A percentile compares a stretch with the other conserved stretches of the same genome.
phyloP scores from a whole-genome alignment of 2,113 vertebrate species.

The Chroicocephalus ridibundus region DNA sequence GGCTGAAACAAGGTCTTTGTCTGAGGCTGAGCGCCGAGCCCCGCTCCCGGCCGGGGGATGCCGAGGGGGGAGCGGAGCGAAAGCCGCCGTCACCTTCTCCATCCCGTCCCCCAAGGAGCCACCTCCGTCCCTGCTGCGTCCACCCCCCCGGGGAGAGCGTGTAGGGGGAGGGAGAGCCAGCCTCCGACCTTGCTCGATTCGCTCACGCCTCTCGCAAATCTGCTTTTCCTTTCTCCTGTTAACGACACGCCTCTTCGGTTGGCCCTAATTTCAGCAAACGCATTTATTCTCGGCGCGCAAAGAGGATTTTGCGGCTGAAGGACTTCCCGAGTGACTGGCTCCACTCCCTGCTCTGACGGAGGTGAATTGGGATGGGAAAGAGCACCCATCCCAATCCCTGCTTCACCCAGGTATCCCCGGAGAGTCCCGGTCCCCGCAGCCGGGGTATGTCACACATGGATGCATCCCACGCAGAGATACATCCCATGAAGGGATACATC shows the following conservation, averaged over 20 bases:
- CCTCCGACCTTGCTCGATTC: background rate
- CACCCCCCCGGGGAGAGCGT: accelerated
- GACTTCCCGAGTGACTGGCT: background rate
- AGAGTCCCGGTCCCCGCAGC: accelerated
- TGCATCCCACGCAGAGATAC: background rate
- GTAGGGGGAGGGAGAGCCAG: background rate
- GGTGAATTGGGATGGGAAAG: background rate
- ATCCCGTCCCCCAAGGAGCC: background rate
- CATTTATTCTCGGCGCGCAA: background rate
- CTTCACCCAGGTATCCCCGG: background rate
- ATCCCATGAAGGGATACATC: background rate
- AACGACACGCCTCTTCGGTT: background rate
- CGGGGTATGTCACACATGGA: background rate
- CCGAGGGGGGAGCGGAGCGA: background rate
- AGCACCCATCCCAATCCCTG: background rate
- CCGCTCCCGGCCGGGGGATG: background rate
- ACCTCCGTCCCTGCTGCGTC: background rate
- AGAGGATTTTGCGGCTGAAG: background rate
- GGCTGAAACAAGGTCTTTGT: background rate
- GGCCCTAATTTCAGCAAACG: background rate
- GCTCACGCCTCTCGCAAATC: background rate
- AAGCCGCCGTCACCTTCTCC: background rate
- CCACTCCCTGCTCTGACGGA: background rate
- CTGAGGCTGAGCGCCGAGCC: background rate
- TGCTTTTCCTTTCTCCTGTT: background rate